These are phyloP conservation scores for Lycodopsis pacificus DNA, from an alignment of 2,797 vertebrate species.

Conservation along the genomic window DNA sequence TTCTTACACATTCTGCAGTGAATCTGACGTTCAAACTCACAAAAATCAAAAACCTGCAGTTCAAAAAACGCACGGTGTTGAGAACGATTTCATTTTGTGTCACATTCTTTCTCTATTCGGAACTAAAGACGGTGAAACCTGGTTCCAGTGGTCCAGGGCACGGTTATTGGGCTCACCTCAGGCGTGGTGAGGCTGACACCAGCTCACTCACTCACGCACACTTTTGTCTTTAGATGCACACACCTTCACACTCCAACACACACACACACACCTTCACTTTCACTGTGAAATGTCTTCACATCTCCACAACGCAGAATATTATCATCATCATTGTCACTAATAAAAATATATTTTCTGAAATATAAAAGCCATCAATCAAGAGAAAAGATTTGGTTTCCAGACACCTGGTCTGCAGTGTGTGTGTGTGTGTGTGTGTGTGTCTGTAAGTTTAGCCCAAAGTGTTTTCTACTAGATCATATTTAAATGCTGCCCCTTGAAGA, in stretches of 20 bases:
- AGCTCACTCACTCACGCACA: conserved; percentile 15
- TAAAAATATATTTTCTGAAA: neutral
- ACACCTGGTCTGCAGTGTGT: neutral
- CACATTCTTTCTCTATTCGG: conserved; percentile 61
- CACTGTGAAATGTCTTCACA: conserved; percentile 39
- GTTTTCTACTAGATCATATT: conserved; percentile 68
- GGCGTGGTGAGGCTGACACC: conserved; percentile 70
- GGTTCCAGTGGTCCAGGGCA: conserved; percentile 66
- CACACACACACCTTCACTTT: conserved; percentile 70
- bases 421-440: conserved; percentile 2
- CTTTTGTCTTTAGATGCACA: conserved; percentile 1
- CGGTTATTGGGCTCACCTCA: conserved; percentile 80
- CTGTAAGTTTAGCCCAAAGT: conserved; percentile 17
- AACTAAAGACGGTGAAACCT: conserved; percentile 73
- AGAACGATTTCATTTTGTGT: conserved; percentile 56
- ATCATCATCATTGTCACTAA: neutral
- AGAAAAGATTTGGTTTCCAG: conserved; percentile 11
- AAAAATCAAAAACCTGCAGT: conserved; percentile 30
- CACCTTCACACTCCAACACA: conserved; percentile 75
- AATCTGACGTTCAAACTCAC: conserved; percentile 19
- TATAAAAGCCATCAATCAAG: neutral
- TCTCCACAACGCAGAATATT: conserved; percentile 34
- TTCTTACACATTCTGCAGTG: conserved; percentile 25
- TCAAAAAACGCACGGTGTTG: neutral
- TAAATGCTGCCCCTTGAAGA: conserved; percentile 66